phyloP scores from a whole-genome alignment of 53 echinoderm and acorn worm genomes.

The Mesocentrotus franciscanus region DNA sequence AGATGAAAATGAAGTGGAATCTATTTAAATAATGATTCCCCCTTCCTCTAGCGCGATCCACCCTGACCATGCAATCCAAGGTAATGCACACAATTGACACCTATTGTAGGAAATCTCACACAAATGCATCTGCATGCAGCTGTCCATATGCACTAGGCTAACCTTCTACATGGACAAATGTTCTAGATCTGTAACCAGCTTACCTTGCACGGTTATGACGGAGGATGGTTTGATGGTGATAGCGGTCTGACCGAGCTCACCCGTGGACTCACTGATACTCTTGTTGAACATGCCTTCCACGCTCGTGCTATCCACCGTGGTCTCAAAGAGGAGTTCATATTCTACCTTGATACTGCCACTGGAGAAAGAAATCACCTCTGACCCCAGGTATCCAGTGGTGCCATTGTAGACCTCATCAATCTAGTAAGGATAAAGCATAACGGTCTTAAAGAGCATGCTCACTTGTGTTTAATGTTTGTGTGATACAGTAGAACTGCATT shows the following conservation, averaged over 20 bases:
- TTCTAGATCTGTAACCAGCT: neutral
- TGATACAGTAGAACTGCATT: constrained; percentile 9
- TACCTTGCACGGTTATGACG: constrained; percentile 59
- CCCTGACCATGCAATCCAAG: too few species aligned
- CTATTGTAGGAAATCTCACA: too few species aligned
- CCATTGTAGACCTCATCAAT: constrained; percentile 67
- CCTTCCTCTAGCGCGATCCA: too few species aligned
- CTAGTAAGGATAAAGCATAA: constrained; percentile 38
- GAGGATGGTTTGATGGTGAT: constrained; percentile 67
- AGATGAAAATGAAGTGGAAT: too few species aligned
- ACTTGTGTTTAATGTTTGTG: neutral
- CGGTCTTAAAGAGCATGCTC: neutral
- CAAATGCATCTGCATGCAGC: too few species aligned
- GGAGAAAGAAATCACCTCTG: constrained; percentile 55
- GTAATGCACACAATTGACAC: too few species aligned
- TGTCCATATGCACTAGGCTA: too few species aligned
- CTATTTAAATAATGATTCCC: too few species aligned
- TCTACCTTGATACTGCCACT: constrained; percentile 80
- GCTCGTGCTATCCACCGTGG: neutral
- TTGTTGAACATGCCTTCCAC: constrained; percentile 50
- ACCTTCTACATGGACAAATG: too few species aligned
- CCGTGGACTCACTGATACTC: constrained; percentile 50
- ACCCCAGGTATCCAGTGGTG: constrained; percentile 65
- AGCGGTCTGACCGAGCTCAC: constrained; percentile 59
- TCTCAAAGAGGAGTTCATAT: constrained; percentile 67